These are phyloP conservation scores for Panzeria rudis DNA, from an alignment of 2,888 invertebrate genomes.

Conservation along the genomic window DNA sequence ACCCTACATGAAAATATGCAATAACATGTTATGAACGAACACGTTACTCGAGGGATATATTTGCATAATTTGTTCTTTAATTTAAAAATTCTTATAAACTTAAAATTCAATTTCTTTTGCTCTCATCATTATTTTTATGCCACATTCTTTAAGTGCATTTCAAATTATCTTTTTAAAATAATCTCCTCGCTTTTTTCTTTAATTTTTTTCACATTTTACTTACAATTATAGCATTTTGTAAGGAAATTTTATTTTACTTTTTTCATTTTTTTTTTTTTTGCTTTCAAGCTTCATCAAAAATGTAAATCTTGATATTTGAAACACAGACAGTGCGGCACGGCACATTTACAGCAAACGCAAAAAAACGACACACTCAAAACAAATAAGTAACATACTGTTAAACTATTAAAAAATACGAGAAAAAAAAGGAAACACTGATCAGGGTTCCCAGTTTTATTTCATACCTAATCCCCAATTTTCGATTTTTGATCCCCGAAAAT, in stretches of 20 bases:
- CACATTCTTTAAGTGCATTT: constrained; percentile 79
- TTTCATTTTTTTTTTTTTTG: constrained; percentile 29
- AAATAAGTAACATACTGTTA: constrained; percentile 45
- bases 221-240: constrained; percentile 30
- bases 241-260: constrained; percentile 29
- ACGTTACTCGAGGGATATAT: too few relatives aligned
- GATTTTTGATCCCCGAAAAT: too few relatives aligned
- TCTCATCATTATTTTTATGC: constrained; percentile 72
- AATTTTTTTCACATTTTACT: constrained; percentile 17
- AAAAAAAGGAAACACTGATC: constrained; percentile 12
- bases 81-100: constrained; percentile 23
- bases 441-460: too few relatives aligned
- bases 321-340: constrained; percentile 75
- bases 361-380: constrained; percentile 25
- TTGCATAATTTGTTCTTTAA: constrained; percentile 16
- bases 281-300: constrained; percentile 71
- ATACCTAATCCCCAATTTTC: too few relatives aligned
- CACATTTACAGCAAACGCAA: constrained; percentile 69
- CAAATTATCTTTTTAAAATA: constrained; percentile 79
- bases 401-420: constrained; percentile 3
- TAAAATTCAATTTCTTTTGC: constrained; percentile 60
- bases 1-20: too few relatives aligned
- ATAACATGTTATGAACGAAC: too few relatives aligned
- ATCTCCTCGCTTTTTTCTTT: constrained; percentile 71
- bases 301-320: constrained; percentile 71